Evolutionary conservation across 2,797 vertebrate genomes (phyloP).

Genomic region (Rallus crepitans): DNA sequence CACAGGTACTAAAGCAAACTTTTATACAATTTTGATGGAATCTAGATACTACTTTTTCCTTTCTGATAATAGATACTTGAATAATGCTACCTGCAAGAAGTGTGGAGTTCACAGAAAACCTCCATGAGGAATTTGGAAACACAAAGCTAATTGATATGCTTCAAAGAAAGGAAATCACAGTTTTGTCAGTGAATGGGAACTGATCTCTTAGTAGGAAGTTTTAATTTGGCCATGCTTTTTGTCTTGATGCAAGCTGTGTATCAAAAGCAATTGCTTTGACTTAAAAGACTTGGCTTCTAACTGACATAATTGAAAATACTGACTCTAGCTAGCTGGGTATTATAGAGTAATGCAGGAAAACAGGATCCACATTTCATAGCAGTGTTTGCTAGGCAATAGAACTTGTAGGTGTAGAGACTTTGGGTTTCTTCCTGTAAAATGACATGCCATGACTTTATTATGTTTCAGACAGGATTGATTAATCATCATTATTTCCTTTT

Average conservation of each 20-base stretch:
- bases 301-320: background rate
- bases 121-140: background rate
- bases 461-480: background rate
- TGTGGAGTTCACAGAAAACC: background rate
- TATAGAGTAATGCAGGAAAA: background rate
- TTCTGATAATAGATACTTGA: background rate
- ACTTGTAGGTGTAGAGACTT: background rate
- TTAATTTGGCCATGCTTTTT: background rate
- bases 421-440: background rate
- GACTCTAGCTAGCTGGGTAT: background rate
- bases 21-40: background rate
- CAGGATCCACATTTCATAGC: too few relatives aligned
- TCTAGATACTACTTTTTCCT: background rate
- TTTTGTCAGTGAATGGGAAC: background rate
- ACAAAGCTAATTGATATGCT: background rate
- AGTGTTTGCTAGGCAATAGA: background rate
- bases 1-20: conserved; percentile 83
- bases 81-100: background rate
- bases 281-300: background rate
- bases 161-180: background rate
- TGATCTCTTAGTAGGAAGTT: background rate
- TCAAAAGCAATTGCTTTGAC: background rate
- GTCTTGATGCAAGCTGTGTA: background rate
- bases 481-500: background rate
- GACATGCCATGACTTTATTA: background rate